Conservation (phyloP, 2,888 invertebrate species). For the Polydrusus pterygomalis region DNA sequence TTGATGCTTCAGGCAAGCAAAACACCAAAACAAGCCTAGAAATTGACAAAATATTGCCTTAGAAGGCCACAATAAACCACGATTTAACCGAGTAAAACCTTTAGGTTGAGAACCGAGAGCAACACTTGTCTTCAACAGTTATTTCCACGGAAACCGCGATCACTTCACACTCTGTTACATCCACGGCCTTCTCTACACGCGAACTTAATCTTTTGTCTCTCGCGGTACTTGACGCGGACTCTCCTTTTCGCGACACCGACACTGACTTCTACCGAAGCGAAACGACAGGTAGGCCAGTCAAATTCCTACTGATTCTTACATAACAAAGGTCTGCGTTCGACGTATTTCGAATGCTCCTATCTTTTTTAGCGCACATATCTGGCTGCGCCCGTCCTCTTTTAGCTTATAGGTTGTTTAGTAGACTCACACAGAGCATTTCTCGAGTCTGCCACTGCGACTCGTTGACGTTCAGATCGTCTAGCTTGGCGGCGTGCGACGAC, state of each 20-base stretch:
- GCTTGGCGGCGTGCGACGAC: slow-evolving; percentile 52
- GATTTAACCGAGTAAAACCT: slow-evolving; percentile 12
- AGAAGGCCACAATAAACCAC: slow-evolving; percentile 27
- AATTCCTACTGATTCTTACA: slow-evolving; percentile 54
- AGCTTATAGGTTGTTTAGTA: slow-evolving; percentile 29
- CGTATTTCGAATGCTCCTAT: slow-evolving; percentile 34
- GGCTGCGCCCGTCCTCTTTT: slow-evolving; percentile 35
- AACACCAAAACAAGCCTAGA: neutral
- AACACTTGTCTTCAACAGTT: slow-evolving; percentile 13
- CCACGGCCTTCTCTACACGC: slow-evolving; percentile 33
- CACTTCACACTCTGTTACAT: slow-evolving; percentile 32
- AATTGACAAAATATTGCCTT: slow-evolving; percentile 18
- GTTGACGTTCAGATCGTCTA: slow-evolving; percentile 51
- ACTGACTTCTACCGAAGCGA: slow-evolving; percentile 39
- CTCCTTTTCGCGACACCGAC: slow-evolving; percentile 43
- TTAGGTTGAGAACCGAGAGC: slow-evolving; percentile 5
- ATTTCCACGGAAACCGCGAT: slow-evolving; percentile 26
- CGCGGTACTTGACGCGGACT: slow-evolving; percentile 28
- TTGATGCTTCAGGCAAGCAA: neutral
- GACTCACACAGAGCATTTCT: slow-evolving; percentile 40
- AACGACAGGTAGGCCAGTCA: slow-evolving; percentile 49
- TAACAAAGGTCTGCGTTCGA: slow-evolving; percentile 50
- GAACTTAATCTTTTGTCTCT: slow-evolving; percentile 41
- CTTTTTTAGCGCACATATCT: slow-evolving; percentile 25
- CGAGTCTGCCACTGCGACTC: slow-evolving; percentile 48